Base-by-base conservation (phyloP, 92 coral and sea anemone species). In the Phenganax stokvisi region DNA sequence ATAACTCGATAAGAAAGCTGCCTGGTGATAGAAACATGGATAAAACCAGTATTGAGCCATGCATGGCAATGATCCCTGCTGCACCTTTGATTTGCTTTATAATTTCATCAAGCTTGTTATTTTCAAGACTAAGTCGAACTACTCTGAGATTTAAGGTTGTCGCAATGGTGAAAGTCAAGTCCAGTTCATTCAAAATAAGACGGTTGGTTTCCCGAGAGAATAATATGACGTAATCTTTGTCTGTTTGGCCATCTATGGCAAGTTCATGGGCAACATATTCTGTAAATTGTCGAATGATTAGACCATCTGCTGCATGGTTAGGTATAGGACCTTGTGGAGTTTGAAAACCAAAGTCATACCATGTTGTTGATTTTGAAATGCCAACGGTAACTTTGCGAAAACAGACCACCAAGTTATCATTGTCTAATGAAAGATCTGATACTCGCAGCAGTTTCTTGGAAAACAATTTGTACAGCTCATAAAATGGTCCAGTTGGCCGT, bases 281-380 rank as follows among this genome's bases (percentile, higher is more conserved):
- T 71, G 92, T 85, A 57, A 96, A 96, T 77, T 90, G 96, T 11
- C 52, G 78, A 51, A 92, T 72, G 47, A 90, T 83, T 8, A 47
- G 44, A 52, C 91, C 92, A 51, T 86, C 84, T 54, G 89, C 69
- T 10, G 84, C 86, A 74, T 89, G 76, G 17, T 75, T 83, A 30
- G 87, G 83, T 16, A 91, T 84, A 56, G 96, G 89, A 6, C 96
- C 92, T 71, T 96, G 99, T 6, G 97, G 96, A 31, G 67, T 74
- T 17, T 83, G 89, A 52, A 96, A 96, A 20, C 99, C 99, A 86
- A 92, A 96, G 52, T 96, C 97, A 56, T 96, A 96, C 99, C 99
- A 96, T 11, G 97, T 92, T 60, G 97, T 90, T 54, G 75, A 86
- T 56, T 96, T 96, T 76, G 94, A 89, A 74, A 96, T 85, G 6